Conservation (phyloP, 2,113 vertebrate species). For the Epinephelus fuscoguttatus region DNA sequence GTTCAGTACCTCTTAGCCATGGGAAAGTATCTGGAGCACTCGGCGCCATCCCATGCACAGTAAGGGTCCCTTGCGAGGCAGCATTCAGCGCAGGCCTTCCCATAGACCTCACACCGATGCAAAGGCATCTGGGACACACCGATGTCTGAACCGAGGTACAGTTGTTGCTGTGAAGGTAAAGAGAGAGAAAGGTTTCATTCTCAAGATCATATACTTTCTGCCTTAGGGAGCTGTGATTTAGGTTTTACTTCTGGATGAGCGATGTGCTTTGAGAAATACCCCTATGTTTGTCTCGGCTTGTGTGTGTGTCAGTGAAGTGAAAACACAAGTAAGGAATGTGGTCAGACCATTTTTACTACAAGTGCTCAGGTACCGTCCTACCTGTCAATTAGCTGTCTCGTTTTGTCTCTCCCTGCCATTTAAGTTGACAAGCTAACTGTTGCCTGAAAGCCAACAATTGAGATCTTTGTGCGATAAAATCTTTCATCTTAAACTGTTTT, state of each 20-base stretch:
- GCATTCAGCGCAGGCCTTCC: conserved; percentile 97
- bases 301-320: conserved; percentile 3
- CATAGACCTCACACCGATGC: conserved; percentile 96
- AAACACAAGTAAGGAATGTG: conserved; percentile 30
- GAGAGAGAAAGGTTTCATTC: neutral
- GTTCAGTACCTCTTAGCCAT: conserved; percentile 95
- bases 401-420: conserved; percentile 44
- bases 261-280: conserved; percentile 1
- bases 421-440: conserved; percentile 46
- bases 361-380: conserved; percentile 17
- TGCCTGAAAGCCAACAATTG: conserved; percentile 40
- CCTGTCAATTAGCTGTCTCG: conserved; percentile 47
- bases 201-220: neutral
- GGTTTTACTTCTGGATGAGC: neutral
- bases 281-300: conserved; percentile 6
- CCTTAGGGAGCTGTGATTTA: neutral
- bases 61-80: conserved; percentile 98
- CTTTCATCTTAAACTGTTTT: conserved; percentile 31
- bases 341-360: conserved; percentile 7
- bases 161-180: conserved; percentile 90
- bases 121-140: conserved; percentile 95
- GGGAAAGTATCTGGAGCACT: conserved; percentile 98
- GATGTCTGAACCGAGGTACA: conserved; percentile 92
- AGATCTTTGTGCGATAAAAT: conserved; percentile 43
- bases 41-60: conserved; percentile 97